phyloP scores from a whole-genome alignment of 2,888 invertebrate genomes.

The Leucoma salicis region DNA sequence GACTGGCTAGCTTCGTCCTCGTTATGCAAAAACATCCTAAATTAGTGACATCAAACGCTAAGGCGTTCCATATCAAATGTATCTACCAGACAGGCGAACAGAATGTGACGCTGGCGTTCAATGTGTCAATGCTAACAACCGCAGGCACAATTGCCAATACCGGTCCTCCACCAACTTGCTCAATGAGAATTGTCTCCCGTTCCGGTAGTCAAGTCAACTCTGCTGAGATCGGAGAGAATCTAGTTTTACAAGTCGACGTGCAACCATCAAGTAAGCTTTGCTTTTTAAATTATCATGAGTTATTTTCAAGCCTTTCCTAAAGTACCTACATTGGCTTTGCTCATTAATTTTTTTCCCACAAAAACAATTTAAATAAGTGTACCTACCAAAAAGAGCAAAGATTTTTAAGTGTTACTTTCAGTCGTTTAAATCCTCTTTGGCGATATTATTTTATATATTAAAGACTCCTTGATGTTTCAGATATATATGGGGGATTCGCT shows the following conservation, averaged over 20 bases:
- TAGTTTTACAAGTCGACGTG: constrained; percentile 92
- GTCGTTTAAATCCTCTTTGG: no score
- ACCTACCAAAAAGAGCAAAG: no score
- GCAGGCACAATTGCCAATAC: constrained; percentile 97
- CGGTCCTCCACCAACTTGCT: constrained; percentile 95
- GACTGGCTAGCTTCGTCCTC: constrained; percentile 94
- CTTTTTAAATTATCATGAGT: background rate
- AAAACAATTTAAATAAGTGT: no score
- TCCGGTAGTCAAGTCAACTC: constrained; percentile 94
- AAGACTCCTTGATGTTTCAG: constrained; percentile 67
- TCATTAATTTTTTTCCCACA: no score
- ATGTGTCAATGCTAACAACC: constrained; percentile 97
- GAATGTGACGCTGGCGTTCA: constrained; percentile 95
- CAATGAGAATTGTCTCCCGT: constrained; percentile 94
- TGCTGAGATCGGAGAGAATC: constrained; percentile 95
- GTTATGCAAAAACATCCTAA: constrained; percentile 98
- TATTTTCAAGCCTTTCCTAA: no score
- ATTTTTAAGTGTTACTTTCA: background rate
- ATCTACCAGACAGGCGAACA: constrained; percentile 97
- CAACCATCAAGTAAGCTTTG: constrained; percentile 85
- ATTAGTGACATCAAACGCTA: constrained; percentile 95
- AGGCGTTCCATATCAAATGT: constrained; percentile 98
- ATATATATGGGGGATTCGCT: constrained; percentile 96
- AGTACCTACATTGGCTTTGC: no score
- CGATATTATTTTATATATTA: no score